Conservation (phyloP, 2,113 vertebrate species). For the Anoplopoma fimbria region DNA sequence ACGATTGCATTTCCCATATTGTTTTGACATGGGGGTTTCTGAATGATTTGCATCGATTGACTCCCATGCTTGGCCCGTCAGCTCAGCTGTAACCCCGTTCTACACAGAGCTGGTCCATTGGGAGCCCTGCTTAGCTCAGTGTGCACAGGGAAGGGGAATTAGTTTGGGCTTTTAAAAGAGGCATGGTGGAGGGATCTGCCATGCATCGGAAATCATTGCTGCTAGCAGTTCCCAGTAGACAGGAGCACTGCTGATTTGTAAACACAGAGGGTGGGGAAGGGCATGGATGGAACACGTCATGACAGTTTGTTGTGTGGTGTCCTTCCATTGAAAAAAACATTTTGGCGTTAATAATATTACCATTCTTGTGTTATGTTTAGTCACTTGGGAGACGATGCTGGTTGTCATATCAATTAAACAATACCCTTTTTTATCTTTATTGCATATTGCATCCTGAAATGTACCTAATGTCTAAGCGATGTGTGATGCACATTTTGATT, state of each 20-base stretch:
- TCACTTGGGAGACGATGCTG: conserved; percentile 11
- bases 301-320: conserved; percentile 47
- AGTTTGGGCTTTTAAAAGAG: conserved; percentile 76
- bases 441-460: background rate
- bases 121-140: conserved; percentile 72
- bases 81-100: conserved; percentile 62
- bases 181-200: conserved; percentile 66
- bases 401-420: conserved; percentile 29
- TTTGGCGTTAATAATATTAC: conserved; percentile 22
- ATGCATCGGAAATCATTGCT: conserved; percentile 77
- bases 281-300: conserved; percentile 44
- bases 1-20: background rate
- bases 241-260: conserved; percentile 62
- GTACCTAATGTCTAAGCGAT: background rate
- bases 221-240: conserved; percentile 63
- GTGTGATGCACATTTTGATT: conserved; percentile 28
- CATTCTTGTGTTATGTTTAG: conserved; percentile 12
- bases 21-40: conserved; percentile 38
- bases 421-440: conserved; percentile 3
- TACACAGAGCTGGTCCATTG: conserved; percentile 56
- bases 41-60: conserved; percentile 71
- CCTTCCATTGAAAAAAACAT: conserved; percentile 39
- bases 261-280: conserved; percentile 58
- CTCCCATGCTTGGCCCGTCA: conserved; percentile 64
- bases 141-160: conserved; percentile 68